phyloP scores from a whole-genome alignment of 2,113 vertebrate species.

The Motacilla alba region DNA sequence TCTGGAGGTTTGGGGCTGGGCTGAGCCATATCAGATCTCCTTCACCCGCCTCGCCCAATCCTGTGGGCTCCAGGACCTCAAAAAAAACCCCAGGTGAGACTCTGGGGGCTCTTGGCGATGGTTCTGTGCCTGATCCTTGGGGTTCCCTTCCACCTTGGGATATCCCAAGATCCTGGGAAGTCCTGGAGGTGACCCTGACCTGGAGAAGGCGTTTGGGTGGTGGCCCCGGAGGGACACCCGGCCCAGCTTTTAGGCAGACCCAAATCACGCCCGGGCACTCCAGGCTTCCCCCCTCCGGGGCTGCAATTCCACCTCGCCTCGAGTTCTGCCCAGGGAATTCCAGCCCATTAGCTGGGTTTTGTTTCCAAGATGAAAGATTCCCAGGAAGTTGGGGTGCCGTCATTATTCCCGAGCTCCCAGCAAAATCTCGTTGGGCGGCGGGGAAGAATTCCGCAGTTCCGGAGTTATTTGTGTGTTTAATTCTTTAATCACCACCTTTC shows the following conservation, averaged over 20 bases:
- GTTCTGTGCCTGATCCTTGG: neutral
- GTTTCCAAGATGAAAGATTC: neutral
- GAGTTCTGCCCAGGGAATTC: neutral
- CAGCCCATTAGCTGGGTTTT: neutral
- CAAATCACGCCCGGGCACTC: neutral
- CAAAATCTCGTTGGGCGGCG: neutral
- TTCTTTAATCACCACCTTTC: neutral
- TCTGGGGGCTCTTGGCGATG: too few species aligned
- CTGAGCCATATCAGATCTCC: neutral
- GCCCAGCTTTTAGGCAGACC: neutral
- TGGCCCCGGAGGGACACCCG: rapidly evolving
- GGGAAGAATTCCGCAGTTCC: neutral
- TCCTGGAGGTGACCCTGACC: neutral
- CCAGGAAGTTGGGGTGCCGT: rapidly evolving
- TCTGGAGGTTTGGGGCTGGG: rapidly evolving
- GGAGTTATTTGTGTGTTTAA: neutral
- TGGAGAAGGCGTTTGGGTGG: neutral
- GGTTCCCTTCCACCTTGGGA: neutral
- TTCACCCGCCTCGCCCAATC: neutral
- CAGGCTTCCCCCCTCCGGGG: neutral
- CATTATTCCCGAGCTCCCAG: neutral
- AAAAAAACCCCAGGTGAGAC: neutral
- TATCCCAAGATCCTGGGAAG: rapidly evolving
- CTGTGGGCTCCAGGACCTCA: neutral
- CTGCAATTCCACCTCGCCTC: neutral